Evolutionary conservation across 2,113 vertebrate genomes (phyloP), one percentile per base, ranked within the genome.

Genomic region (Atractosteus spatula): DNA sequence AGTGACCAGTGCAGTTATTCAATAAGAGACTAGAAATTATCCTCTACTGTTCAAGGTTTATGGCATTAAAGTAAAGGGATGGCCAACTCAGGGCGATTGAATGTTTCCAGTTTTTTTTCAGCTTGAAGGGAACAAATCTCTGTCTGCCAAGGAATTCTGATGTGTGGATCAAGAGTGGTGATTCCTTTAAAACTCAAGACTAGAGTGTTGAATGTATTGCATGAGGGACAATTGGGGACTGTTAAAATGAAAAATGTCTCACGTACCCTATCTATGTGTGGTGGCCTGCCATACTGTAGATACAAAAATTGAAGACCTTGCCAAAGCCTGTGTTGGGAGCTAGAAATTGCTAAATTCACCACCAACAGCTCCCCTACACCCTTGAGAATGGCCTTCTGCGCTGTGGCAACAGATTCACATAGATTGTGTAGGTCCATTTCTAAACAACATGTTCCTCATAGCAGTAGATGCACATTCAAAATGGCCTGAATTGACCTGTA

Each of bases 221-320:
- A 79, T 8, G 12, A 73, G 4, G 71, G 63, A 4, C 51, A 74
- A 3, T 14, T 71, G 3, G 55, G 69, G 3, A 68, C 62, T 0
- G 59, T 74, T 0, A 78, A 81, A 16, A 76, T 76, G 62, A 81
- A 76, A 42, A 72, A 43, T 2, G 61, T 80, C 0, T 68, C 76
- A 3, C 16, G 61, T 6, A 59, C 29, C 29, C 29, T 29, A 29
- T 68, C 47, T 76, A 76, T 4, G n/a, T 70, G 3, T 78, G 74
- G 70, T 75, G 73, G 77, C 67, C 68, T 3, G 71, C 62, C 1
- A 72, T 77, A 17, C 29, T 29, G 29, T 29, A 29, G 66, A 76
- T 59, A 61, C 55, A 41, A 74, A 79, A n/a, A 79, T 79, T 17
- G 68, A 73, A 17, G 63, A 79, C 2, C 5, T 76, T 1, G 51